Evolutionary conservation across 2,888 invertebrate genomes (phyloP).

Genomic region (Candidula unifasciata): DNA sequence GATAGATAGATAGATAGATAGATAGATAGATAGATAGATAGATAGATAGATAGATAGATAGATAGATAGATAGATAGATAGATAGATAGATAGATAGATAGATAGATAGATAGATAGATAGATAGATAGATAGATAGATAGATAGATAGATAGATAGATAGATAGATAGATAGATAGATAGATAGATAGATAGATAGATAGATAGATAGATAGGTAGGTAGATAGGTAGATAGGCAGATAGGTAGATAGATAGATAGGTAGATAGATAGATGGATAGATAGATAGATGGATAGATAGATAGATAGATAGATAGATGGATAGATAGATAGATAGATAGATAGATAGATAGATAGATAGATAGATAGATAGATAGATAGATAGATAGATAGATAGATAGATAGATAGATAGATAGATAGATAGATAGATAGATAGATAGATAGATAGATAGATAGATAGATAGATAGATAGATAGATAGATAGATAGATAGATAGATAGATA

Average conservation of each 20-base stretch:
- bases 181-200: neutral
- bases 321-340: neutral
- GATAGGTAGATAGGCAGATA: neutral
- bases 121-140: neutral
- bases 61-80: neutral
- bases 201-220: neutral
- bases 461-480: neutral
- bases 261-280: neutral
- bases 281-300: neutral
- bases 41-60: neutral
- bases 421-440: neutral
- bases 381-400: neutral
- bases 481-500: neutral
- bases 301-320: neutral
- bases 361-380: neutral
- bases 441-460: neutral
- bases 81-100: neutral
- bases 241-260: neutral
- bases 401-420: neutral
- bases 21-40: neutral
- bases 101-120: neutral
- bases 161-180: neutral
- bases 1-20: neutral
- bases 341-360: neutral
- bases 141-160: neutral